Percentiles rank a stretch among this genome's conserved stretches.
phyloP scores from a whole-genome alignment of 2,888 invertebrate genomes.

The Eutolmus rufibarbis region DNA sequence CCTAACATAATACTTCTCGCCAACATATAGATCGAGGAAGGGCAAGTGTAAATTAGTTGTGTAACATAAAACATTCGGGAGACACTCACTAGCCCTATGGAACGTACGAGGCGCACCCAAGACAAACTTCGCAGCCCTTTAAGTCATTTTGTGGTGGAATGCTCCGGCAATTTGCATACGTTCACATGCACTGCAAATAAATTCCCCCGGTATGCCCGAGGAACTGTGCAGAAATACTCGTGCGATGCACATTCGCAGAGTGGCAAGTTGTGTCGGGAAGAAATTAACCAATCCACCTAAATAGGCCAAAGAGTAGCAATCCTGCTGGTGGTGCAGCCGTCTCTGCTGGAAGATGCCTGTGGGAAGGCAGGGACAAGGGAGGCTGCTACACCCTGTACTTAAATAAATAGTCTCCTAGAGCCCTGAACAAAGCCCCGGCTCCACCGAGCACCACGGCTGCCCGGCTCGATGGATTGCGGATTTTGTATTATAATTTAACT shows the following conservation, averaged over 20 bases:
- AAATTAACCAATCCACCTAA: conserved; percentile 34
- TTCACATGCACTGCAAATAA: conserved; percentile 36
- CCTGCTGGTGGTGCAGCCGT: background rate
- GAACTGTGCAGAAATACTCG: background rate
- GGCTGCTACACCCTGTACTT: background rate
- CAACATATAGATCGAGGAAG: conserved; percentile 12
- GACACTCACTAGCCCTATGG: background rate
- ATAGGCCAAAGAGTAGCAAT: conserved; percentile 34
- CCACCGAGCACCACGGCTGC: background rate
- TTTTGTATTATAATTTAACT: conserved; percentile 37
- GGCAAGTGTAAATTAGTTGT: conserved; percentile 43
- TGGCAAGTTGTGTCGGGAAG: conserved; percentile 1
- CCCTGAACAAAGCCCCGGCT: conserved; percentile 9
- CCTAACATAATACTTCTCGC: conserved; percentile 30
- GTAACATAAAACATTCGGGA: conserved; percentile 42
- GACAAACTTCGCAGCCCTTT: conserved; percentile 35
- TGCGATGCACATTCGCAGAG: background rate
- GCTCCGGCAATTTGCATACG: conserved; percentile 35
- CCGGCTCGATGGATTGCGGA: conserved; percentile 28
- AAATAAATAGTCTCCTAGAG: conserved; percentile 10
- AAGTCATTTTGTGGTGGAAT: conserved; percentile 36
- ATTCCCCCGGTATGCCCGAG: background rate
- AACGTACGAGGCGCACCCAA: conserved; percentile 2
- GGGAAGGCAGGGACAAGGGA: background rate
- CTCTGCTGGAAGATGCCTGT: conserved; percentile 2